These are phyloP conservation scores for Heliopora coerulea DNA, from an alignment of 92 coral and sea anemone species.

Conservation along the genomic window DNA sequence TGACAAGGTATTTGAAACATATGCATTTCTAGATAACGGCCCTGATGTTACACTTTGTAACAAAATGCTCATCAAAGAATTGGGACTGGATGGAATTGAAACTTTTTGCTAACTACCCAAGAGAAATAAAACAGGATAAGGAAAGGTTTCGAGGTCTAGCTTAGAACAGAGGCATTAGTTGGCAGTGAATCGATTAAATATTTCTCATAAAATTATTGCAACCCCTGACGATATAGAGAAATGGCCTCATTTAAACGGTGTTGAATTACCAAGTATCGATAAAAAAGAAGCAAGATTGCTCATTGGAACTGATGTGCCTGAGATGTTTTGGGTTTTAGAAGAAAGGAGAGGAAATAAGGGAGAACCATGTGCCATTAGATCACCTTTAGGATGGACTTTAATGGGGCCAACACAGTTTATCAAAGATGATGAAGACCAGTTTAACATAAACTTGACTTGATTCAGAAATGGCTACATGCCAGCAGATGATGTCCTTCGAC, in stretches of 20 bases:
- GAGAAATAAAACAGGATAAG: conserved; percentile 37
- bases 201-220: conserved; percentile 30
- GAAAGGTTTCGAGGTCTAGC: conserved; percentile 21
- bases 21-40: conserved; percentile 45
- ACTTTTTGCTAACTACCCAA: conserved; percentile 42
- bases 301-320: conserved; percentile 45
- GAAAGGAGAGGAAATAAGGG: conserved; percentile 40
- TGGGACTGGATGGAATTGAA: conserved; percentile 25
- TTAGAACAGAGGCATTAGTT: conserved; percentile 26
- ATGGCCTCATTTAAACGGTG: conserved; percentile 48
- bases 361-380: conserved; percentile 41
- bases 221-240: conserved; percentile 16
- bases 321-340: conserved; percentile 38
- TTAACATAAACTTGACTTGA: conserved; percentile 8
- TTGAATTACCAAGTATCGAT: conserved; percentile 3
- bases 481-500: conserved; percentile 7
- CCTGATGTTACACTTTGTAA: conserved; percentile 36
- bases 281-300: conserved; percentile 34
- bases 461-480: not conserved
- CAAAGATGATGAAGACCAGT: not conserved
- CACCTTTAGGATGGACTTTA: conserved; percentile 47
- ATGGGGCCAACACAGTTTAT: conserved; percentile 21
- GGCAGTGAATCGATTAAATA: conserved; percentile 24
- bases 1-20: conserved; percentile 16
- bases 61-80: conserved; percentile 24